Conservation (phyloP, 2,888 invertebrate genomes). For the Idaea biselata region DNA sequence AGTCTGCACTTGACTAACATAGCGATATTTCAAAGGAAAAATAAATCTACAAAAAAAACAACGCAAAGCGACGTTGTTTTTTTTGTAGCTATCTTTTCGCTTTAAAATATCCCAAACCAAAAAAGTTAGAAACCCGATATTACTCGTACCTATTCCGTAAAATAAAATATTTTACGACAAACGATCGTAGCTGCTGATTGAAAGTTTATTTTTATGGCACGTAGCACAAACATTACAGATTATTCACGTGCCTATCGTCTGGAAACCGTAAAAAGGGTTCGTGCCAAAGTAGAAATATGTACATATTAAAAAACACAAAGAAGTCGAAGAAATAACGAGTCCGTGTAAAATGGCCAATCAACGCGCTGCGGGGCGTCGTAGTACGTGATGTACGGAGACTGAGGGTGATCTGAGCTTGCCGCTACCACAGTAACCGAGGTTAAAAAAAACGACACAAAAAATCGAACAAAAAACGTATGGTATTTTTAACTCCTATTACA, state of each 20-base stretch:
- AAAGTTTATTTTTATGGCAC: slow-evolving; percentile 6
- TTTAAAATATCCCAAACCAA: not conserved
- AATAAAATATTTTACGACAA: not conserved
- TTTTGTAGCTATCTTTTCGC: no score
- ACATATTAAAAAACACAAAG: slow-evolving; percentile 15
- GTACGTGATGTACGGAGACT: slow-evolving; percentile 20
- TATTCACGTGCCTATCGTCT: slow-evolving; percentile 9
- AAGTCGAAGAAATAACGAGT: slow-evolving; percentile 17
- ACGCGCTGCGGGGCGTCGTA: slow-evolving; percentile 17
- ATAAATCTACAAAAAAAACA: no score
- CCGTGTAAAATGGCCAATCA: slow-evolving; percentile 29
- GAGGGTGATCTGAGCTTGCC: slow-evolving; percentile 5
- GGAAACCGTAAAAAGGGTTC: slow-evolving; percentile 25
- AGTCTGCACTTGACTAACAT: not conserved
- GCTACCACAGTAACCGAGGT: not conserved
- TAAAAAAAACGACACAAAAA: not conserved
- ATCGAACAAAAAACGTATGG: not conserved
- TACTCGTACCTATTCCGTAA: not conserved
- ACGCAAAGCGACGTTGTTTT: no score
- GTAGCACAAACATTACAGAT: slow-evolving; percentile 13
- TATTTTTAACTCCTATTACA: not conserved
- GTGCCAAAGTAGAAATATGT: slow-evolving; percentile 19
- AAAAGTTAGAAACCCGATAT: not conserved
- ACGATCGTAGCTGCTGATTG: not conserved
- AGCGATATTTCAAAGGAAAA: not conserved